Percentiles rank a stretch among this genome's conserved stretches.
Conservation (phyloP, 2,888 invertebrate species). For the Scaptomyza tumidula region DNA sequence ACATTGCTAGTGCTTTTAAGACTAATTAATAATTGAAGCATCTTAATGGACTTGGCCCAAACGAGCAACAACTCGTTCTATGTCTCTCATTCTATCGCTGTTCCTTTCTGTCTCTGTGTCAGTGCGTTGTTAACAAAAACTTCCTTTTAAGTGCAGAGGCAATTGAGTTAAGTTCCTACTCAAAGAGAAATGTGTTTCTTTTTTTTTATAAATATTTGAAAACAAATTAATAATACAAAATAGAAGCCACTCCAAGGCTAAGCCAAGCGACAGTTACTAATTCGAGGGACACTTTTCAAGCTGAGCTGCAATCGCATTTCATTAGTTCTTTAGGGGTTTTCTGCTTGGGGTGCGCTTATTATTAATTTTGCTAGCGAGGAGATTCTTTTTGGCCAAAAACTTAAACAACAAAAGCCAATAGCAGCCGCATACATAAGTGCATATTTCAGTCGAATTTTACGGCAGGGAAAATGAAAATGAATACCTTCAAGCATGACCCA, state of each 20-base stretch:
- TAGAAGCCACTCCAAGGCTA: constrained; percentile 6
- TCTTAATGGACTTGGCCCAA: constrained; percentile 75
- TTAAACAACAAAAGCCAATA: constrained; percentile 29
- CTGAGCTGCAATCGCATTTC: constrained; percentile 30
- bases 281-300: neutral
- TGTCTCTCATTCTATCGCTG: constrained; percentile 9
- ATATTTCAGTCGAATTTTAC: constrained; percentile 69
- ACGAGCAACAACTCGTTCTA: constrained; percentile 53
- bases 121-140: constrained; percentile 53
- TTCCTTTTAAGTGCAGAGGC: constrained; percentile 72
- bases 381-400: constrained; percentile 26
- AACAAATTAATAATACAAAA: constrained; percentile 61
- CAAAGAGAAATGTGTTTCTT: constrained; percentile 64
- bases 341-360: constrained; percentile 43
- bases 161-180: constrained; percentile 71
- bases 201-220: constrained; percentile 60
- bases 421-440: constrained; percentile 43
- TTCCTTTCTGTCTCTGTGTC: constrained; percentile 2
- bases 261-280: constrained; percentile 5
- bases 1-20: constrained; percentile 70
- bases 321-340: constrained; percentile 13
- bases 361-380: constrained; percentile 21
- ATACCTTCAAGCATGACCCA: constrained; percentile 73
- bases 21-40: constrained; percentile 75
- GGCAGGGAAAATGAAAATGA: constrained; percentile 61